phyloP scores from a whole-genome alignment of 2,888 invertebrate genomes.

The Acholoe squamosa region DNA sequence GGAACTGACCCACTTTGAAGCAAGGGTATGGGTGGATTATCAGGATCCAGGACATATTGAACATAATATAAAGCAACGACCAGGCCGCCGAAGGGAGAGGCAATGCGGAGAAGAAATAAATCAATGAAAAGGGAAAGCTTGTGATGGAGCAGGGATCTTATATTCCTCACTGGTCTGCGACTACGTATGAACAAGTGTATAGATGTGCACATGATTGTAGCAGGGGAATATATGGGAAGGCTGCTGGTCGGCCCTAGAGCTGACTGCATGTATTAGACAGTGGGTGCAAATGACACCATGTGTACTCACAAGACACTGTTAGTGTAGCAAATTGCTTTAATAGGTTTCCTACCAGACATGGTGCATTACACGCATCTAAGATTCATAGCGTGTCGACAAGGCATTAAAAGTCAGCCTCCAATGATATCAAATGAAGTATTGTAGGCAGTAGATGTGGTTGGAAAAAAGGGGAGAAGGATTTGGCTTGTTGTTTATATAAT shows the following conservation, averaged over 20 bases:
- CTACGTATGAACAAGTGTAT: too few species aligned
- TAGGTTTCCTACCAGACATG: conserved; percentile 8
- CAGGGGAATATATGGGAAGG: too few species aligned
- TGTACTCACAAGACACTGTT: not conserved
- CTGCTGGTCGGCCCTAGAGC: too few species aligned
- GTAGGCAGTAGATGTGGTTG: not conserved
- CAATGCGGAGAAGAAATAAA: too few species aligned
- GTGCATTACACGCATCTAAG: not conserved
- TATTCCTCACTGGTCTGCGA: too few species aligned
- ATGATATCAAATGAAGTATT: conserved; percentile 13
- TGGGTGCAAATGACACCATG: not conserved
- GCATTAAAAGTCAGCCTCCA: not conserved
- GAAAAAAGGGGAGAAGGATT: conserved; percentile 1
- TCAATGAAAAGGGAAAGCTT: too few species aligned
- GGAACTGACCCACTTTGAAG: not conserved
- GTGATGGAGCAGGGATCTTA: too few species aligned
- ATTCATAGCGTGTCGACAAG: not conserved
- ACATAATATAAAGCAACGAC: too few species aligned
- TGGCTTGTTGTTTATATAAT: conserved; percentile 5
- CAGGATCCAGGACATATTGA: not conserved
- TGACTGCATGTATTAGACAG: not conserved
- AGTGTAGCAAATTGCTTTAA: not conserved
- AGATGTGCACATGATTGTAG: too few species aligned
- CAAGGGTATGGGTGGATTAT: not conserved
- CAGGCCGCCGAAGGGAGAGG: too few species aligned